phyloP scores from a whole-genome alignment of 2,797 vertebrate species.

The Phrynocephalus forsythii region DNA sequence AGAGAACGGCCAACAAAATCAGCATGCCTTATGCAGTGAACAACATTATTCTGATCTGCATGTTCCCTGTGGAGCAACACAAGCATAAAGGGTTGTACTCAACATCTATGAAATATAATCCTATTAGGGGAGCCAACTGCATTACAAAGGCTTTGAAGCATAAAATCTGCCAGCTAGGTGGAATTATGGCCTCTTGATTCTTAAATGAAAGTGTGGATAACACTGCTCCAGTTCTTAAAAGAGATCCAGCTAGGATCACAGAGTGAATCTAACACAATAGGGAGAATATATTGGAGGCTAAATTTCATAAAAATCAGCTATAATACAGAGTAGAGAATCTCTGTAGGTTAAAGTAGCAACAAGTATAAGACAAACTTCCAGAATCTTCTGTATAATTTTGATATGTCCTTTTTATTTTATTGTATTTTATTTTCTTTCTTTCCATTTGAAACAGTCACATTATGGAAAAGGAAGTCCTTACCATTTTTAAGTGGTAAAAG shows the following conservation, averaged over 20 bases:
- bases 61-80: conserved; percentile 69
- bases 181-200: conserved; percentile 69
- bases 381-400: not conserved
- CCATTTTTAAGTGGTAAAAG: not conserved
- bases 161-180: conserved; percentile 68
- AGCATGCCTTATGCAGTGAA: conserved; percentile 70
- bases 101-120: conserved; percentile 70
- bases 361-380: not conserved
- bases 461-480: not conserved
- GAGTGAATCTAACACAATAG: conserved; percentile 53
- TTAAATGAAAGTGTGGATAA: conserved; percentile 69
- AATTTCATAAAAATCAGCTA: not conserved
- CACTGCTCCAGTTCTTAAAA: conserved; percentile 59
- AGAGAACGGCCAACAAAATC: conserved; percentile 70
- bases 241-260: conserved; percentile 63
- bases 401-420: not conserved
- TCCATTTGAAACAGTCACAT: not conserved
- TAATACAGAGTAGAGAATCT: not conserved
- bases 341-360: not conserved
- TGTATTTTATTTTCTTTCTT: not conserved
- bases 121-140: conserved; percentile 71
- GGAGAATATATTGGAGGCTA: conserved; percentile 50
- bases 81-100: conserved; percentile 70
- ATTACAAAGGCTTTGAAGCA: conserved; percentile 73
- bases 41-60: conserved; percentile 70